These are phyloP conservation scores for Leptobrachium leishanense DNA, from an alignment of 2,113 vertebrate genomes.

Conservation along the genomic window DNA sequence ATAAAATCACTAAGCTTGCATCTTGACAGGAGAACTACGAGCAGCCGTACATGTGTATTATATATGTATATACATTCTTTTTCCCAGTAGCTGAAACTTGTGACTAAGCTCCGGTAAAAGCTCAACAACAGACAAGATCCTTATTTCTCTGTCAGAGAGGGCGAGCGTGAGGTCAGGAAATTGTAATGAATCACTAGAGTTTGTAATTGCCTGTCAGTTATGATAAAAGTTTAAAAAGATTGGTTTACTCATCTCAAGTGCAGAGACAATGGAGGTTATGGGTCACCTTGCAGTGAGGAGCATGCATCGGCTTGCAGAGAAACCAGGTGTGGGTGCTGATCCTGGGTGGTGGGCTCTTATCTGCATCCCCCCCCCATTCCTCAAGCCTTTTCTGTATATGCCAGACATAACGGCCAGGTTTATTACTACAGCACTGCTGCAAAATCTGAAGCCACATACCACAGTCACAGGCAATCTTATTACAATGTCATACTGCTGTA, in stretches of 20 bases:
- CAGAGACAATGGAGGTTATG: background rate
- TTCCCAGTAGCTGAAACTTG: background rate
- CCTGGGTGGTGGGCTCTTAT: background rate
- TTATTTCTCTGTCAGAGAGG: slow-evolving; percentile 39
- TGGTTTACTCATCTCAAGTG: slow-evolving; percentile 13
- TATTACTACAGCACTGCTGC: too few species aligned
- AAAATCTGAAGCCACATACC: too few species aligned
- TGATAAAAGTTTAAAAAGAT: slow-evolving; percentile 47
- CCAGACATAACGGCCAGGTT: too few species aligned
- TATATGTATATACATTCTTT: background rate
- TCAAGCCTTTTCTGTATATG: background rate
- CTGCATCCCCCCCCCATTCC: background rate
- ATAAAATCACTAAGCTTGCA: background rate
- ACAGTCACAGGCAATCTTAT: too few species aligned
- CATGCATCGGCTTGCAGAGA: background rate
- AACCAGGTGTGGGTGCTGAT: background rate
- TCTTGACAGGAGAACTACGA: too few species aligned
- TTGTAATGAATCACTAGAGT: slow-evolving; percentile 59
- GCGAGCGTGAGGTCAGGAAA: slow-evolving; percentile 39
- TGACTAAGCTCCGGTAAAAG: background rate
- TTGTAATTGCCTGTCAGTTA: slow-evolving; percentile 56
- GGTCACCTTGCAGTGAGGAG: background rate
- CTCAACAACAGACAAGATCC: slow-evolving; percentile 36
- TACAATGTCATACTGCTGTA: too few species aligned
- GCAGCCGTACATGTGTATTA: background rate